Conservation (phyloP, 2,113 vertebrate species). For the Abramis brama region DNA sequence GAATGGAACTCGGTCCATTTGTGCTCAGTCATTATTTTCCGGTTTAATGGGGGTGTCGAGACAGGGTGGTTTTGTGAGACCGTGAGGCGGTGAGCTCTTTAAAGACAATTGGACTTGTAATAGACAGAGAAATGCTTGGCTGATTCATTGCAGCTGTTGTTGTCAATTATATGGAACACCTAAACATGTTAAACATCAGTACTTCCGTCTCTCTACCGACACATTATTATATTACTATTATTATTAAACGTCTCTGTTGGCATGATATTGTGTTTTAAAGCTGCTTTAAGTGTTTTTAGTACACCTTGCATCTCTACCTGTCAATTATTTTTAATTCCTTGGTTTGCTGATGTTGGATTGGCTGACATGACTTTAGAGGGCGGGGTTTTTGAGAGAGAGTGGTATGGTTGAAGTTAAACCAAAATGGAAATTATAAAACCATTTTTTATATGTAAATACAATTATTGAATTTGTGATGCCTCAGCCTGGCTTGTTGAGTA, state of each 20-base stretch:
- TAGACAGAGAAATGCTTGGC: constrained; percentile 22
- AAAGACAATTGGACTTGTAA: constrained; percentile 45
- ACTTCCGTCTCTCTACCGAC: background rate
- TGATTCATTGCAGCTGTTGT: constrained; percentile 6
- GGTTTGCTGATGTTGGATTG: background rate
- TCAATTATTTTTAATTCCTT: background rate
- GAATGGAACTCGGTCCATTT: constrained; percentile 24
- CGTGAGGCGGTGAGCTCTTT: background rate
- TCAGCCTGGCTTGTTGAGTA: background rate
- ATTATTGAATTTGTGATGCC: background rate
- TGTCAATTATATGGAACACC: constrained; percentile 33
- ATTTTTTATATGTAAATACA: background rate
- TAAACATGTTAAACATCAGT: background rate
- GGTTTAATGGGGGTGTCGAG: constrained; percentile 37
- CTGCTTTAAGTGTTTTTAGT: background rate
- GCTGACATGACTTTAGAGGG: background rate
- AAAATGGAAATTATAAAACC: background rate
- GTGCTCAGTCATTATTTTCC: constrained; percentile 41
- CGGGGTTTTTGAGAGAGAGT: background rate
- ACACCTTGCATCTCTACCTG: background rate
- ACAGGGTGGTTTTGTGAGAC: constrained; percentile 1
- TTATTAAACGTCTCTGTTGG: background rate
- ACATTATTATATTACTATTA: background rate
- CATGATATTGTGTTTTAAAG: background rate
- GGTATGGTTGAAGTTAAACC: background rate